Percentiles rank a stretch among this genome's conserved stretches.
These are phyloP conservation scores for Hirtodrosophila alboralis DNA, from an alignment of 2,888 invertebrate genomes.

Conservation along the genomic window DNA sequence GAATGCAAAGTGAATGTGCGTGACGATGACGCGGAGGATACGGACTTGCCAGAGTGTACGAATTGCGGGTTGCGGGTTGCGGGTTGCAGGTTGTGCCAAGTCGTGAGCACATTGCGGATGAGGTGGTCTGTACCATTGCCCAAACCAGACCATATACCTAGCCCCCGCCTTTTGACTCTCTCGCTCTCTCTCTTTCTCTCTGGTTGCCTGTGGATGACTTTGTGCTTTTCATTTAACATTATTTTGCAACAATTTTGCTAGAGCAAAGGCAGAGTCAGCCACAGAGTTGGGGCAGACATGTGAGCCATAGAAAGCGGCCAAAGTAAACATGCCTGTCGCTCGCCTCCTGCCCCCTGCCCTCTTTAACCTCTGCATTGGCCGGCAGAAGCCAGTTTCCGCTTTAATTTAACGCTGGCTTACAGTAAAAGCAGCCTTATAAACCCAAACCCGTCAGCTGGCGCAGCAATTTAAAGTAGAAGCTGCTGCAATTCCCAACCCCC, in stretches of 20 bases:
- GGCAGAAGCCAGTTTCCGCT: constrained; percentile 71
- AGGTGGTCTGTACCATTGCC: constrained; percentile 18
- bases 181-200: no score
- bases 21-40: constrained; percentile 62
- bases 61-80: background rate
- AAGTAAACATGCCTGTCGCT: constrained; percentile 60
- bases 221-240: constrained; percentile 79
- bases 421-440: constrained; percentile 17
- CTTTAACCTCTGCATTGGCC: constrained; percentile 21
- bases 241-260: constrained; percentile 73
- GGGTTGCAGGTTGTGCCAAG: constrained; percentile 6
- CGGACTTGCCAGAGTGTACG: background rate
- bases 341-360: background rate
- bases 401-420: constrained; percentile 74
- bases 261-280: constrained; percentile 10
- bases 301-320: constrained; percentile 60
- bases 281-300: constrained; percentile 28
- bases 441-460: constrained; percentile 56
- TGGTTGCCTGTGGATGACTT: constrained; percentile 66
- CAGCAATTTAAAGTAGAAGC: constrained; percentile 67
- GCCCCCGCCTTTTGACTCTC: background rate
- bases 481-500: constrained; percentile 40
- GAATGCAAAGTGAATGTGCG: constrained; percentile 79
- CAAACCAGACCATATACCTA: constrained; percentile 3
- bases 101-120: constrained; percentile 41